Evolutionary conservation across 2,888 invertebrate species (phyloP).

Genomic region (Ichneumon xanthorius): DNA sequence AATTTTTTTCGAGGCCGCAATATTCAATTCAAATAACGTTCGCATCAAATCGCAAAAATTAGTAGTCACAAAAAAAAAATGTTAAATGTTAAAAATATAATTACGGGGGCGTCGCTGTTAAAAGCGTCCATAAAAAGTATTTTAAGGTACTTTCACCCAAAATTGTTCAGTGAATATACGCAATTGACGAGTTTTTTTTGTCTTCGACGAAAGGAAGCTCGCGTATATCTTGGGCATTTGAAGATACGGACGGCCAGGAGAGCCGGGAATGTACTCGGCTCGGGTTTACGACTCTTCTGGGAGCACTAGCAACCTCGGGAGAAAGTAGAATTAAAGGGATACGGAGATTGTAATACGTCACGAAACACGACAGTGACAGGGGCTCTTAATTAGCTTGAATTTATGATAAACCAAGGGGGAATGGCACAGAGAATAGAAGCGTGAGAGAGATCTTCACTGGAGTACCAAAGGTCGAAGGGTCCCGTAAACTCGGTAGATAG

Average conservation of each 20-base stretch:
- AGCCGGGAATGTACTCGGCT: slow-evolving; percentile 2
- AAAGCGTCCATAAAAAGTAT: no score
- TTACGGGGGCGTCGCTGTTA: no score
- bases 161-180: no score
- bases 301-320: slow-evolving; percentile 8
- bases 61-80: no score
- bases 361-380: slow-evolving; percentile 26
- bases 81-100: no score
- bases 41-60: no score
- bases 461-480: not conserved
- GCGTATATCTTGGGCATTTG: not conserved
- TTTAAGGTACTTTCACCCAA: no score
- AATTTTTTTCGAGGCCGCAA: no score
- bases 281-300: slow-evolving; percentile 13
- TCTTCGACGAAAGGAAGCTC: no score
- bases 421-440: not conserved
- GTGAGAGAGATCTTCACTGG: not conserved
- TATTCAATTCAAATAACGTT: no score
- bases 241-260: not conserved
- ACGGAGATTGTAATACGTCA: slow-evolving; percentile 22
- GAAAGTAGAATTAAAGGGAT: slow-evolving; percentile 19
- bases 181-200: no score
- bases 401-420: slow-evolving; percentile 15
- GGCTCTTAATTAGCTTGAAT: slow-evolving; percentile 32
- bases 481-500: not conserved